Percentiles rank a stretch among this genome's conserved stretches.
Evolutionary conservation across 2,797 vertebrate species (phyloP).

Genomic region (Muscicapa comitata): DNA sequence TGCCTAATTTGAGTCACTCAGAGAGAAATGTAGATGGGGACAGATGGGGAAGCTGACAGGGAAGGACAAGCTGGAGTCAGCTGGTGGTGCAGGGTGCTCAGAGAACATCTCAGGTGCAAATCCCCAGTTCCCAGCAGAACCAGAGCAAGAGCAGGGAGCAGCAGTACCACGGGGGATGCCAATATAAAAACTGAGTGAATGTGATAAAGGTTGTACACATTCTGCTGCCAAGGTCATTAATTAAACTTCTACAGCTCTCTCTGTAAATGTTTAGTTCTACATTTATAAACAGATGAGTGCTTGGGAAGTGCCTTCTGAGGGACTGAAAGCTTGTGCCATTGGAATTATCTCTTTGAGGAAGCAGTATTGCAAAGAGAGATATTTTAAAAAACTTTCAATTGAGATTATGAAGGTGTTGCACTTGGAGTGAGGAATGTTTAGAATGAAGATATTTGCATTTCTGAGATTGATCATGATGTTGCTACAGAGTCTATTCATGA

Average conservation of each 20-base stretch:
- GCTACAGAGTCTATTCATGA: not conserved
- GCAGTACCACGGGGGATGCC: not conserved
- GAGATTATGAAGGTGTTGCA: not conserved
- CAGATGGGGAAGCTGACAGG: not conserved
- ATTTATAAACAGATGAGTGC: not conserved
- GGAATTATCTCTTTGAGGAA: not conserved
- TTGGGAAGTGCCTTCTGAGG: not conserved
- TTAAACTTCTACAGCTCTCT: not conserved
- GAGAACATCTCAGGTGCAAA: not conserved
- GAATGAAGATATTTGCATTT: not conserved
- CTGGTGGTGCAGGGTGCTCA: not conserved
- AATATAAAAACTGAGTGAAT: not conserved
- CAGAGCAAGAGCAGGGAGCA: not conserved
- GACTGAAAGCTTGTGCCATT: accelerated
- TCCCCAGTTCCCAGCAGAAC: not conserved
- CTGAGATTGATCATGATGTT: not conserved
- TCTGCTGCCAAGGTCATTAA: not conserved
- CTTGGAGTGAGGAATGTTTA: not conserved
- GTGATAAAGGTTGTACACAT: accelerated
- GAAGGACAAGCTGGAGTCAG: not conserved
- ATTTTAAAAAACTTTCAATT: not conserved
- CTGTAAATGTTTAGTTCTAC: not conserved
- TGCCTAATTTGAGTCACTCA: not conserved
- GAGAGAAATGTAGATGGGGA: not conserved
- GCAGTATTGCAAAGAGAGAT: accelerated